Base-by-base conservation (phyloP, 2,888 invertebrate genomes). In the Volucella bombylans region DNA sequence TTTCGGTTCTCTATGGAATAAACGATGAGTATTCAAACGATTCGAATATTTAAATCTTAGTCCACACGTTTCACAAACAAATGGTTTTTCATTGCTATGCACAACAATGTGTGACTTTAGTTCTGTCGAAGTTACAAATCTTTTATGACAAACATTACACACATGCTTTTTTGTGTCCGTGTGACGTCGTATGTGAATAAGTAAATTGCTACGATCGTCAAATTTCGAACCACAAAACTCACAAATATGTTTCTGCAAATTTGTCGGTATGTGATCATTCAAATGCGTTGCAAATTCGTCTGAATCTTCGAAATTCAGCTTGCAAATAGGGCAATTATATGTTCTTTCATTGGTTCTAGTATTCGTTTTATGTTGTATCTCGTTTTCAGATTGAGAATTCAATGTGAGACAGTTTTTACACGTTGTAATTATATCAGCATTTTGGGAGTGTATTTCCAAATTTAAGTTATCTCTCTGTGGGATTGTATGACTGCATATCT, bases 51-150 rank as follows among this genome's bases (percentile, higher is more conserved):
- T 79, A 45, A 65, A 72, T 14, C 39, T 43, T 0, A 45, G 23
- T 12, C 72, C 79, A 14, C 79, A 79, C 1, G 18, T 50, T 9
- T 79, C 64, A 14, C 79, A 79, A 4, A 57, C 57, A 50, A 39
- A 65, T 12, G 65, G 72, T 8, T 31, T 9, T 1, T 59, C 65
- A 41, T 57, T 15, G 14, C 14, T 65, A 11, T 52, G 79, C 54
- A 54, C 47, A 3, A 52, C 43, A 43, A 23, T 10, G n/a, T 72
- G 79, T 39, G 45, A 14, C 39, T 54, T 62, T 15, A 67, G 4
- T 67, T 67, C 79, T 38, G 72, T 65, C 8, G 65, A 71, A 10
- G 71, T 71, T 2, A 59, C 73, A 64, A 73, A 64, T 8, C 64
- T 43, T 31, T 64, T 73, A 1, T 39, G 23, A 31, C 73, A 64